These are phyloP conservation scores for Dryadula phaetusa DNA, from an alignment of 2,888 invertebrate species.

Conservation along the genomic window DNA sequence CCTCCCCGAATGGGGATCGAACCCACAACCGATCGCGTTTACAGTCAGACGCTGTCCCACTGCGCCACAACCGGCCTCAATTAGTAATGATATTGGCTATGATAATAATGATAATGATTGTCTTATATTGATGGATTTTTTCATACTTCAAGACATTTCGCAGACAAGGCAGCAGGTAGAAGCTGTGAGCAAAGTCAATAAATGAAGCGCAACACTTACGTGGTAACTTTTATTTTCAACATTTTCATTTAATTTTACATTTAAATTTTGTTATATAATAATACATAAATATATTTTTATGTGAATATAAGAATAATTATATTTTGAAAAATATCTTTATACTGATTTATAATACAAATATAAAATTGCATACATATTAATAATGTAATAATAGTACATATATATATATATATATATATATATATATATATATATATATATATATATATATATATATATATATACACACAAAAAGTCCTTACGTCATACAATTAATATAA, in stretches of 20 bases:
- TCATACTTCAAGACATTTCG: too few relatives aligned
- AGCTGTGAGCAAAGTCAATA: too few relatives aligned
- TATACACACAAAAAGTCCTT: conserved; percentile 1
- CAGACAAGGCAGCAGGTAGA: too few relatives aligned
- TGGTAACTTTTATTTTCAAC: conserved; percentile 30
- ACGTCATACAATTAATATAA: conserved; percentile 19
- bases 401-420: neutral
- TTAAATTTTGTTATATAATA: neutral
- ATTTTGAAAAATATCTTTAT: neutral
- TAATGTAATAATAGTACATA: neutral
- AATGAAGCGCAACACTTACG: conserved; percentile 2
- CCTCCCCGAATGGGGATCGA: too few relatives aligned
- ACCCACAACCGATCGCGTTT: too few relatives aligned
- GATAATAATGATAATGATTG: too few relatives aligned
- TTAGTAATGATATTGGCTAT: too few relatives aligned
- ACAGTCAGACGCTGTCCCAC: too few relatives aligned
- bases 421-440: neutral
- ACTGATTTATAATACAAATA: neutral
- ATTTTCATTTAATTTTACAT: conserved; percentile 18
- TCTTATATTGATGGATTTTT: too few relatives aligned
- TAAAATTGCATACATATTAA: neutral
- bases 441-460: conserved; percentile 2
- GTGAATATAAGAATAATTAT: too few relatives aligned
- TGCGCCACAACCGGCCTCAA: too few relatives aligned
- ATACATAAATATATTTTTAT: neutral